Evolutionary conservation across 2,113 vertebrate genomes (phyloP).

Genomic region (Crotalus horridus): DNA sequence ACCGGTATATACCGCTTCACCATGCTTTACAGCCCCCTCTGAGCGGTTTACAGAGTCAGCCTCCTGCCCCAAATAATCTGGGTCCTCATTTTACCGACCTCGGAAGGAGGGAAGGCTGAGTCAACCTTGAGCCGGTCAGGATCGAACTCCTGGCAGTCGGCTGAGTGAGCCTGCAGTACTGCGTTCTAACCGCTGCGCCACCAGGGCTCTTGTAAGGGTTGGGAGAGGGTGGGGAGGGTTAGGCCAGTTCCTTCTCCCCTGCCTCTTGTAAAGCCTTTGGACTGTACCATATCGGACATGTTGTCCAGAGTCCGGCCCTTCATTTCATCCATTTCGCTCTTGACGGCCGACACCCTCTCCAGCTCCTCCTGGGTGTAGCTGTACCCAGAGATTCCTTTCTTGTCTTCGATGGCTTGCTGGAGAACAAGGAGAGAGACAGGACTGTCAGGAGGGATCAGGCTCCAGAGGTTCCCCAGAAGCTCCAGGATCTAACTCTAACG

Average conservation of each 20-base stretch:
- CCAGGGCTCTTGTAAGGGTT: too few species aligned
- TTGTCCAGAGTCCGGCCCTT: slow-evolving; percentile 89
- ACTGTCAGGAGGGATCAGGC: neutral
- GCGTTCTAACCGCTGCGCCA: too few species aligned
- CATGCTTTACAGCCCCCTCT: too few species aligned
- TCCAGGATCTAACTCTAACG: neutral
- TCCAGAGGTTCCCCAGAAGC: neutral
- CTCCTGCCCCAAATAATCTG: too few species aligned
- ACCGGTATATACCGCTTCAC: too few species aligned
- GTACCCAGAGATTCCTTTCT: slow-evolving; percentile 90
- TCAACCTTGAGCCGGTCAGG: too few species aligned
- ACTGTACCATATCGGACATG: slow-evolving; percentile 94
- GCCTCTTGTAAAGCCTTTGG: neutral
- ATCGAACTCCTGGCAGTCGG: too few species aligned
- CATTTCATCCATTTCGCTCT: slow-evolving; percentile 92
- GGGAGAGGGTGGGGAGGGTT: neutral
- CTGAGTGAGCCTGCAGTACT: too few species aligned
- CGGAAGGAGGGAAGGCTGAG: too few species aligned
- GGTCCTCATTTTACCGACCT: too few species aligned
- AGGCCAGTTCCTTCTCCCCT: neutral
- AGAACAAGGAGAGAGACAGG: slow-evolving; percentile 40
- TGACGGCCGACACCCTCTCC: slow-evolving; percentile 89
- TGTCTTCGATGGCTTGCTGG: slow-evolving; percentile 86
- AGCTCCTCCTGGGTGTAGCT: slow-evolving; percentile 93
- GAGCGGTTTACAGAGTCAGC: too few species aligned